These are phyloP conservation scores for Doryteuthis pealeii DNA, from an alignment of 1,140 invertebrate genomes.

Conservation along the genomic window DNA sequence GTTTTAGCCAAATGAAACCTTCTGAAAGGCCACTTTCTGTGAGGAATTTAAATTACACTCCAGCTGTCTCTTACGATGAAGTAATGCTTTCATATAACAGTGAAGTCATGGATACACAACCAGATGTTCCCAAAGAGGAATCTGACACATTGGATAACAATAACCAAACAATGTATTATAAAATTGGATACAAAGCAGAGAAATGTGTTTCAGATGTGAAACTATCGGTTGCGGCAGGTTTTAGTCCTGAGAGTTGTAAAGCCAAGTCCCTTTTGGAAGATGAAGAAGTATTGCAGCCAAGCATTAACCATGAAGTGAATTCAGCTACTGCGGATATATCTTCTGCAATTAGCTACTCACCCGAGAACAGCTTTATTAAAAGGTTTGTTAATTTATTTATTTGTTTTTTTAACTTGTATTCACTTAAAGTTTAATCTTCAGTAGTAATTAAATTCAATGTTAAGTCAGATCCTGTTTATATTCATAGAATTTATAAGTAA, in stretches of 20 bases:
- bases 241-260: slow-evolving; percentile 11
- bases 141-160: slow-evolving; percentile 10
- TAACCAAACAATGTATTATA: slow-evolving; percentile 40
- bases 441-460: no score
- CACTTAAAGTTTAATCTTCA: no score
- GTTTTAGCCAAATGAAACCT: slow-evolving; percentile 14
- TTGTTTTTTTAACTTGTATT: no score
- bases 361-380: not conserved
- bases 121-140: slow-evolving; percentile 9
- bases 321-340: slow-evolving; percentile 14
- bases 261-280: slow-evolving; percentile 18
- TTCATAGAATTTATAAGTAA: no score
- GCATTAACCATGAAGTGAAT: slow-evolving; percentile 12
- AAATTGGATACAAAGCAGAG: slow-evolving; percentile 35
- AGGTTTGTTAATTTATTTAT: not conserved
- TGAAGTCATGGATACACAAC: not conserved
- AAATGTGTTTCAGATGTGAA: slow-evolving; percentile 28
- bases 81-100: slow-evolving; percentile 26
- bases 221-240: slow-evolving; percentile 31
- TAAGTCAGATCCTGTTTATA: no score
- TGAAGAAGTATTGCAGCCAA: slow-evolving; percentile 25
- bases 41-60: slow-evolving; percentile 51
- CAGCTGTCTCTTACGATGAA: slow-evolving; percentile 49
- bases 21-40: slow-evolving; percentile 34
- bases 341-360: not conserved